A percentile compares a stretch with the other conserved stretches of the same genome.
Evolutionary conservation across 2,888 invertebrate genomes (phyloP).

Genomic region (Philereme vetulata): DNA sequence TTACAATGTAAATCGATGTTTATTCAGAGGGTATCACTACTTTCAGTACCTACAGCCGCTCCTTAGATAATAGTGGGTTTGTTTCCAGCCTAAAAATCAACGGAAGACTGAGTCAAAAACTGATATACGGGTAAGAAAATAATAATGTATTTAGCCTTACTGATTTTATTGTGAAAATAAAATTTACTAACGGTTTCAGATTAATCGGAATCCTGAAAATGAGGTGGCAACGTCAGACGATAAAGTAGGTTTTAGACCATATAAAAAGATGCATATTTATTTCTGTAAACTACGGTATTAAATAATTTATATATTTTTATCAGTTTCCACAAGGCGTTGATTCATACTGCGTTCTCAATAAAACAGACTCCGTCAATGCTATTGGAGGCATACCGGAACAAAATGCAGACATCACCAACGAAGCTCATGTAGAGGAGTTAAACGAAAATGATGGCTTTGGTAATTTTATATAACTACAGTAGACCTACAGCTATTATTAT

Average conservation of each 20-base stretch:
- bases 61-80: no score
- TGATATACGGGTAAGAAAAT: constrained; percentile 18
- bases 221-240: constrained; percentile 6
- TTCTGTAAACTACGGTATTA: background rate
- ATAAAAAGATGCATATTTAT: background rate
- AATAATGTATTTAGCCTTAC: no score
- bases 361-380: constrained; percentile 11
- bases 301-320: background rate
- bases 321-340: constrained; percentile 12
- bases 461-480: no score
- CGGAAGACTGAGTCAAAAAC: constrained; percentile 27
- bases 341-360: constrained; percentile 14
- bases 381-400: constrained; percentile 14
- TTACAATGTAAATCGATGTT: no score
- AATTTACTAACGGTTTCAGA: constrained; percentile 8
- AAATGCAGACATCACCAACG: constrained; percentile 12
- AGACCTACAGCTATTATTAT: no score
- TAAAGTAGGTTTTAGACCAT: constrained; percentile 4
- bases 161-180: background rate
- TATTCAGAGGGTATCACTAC: no score
- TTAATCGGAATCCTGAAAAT: constrained; percentile 16
- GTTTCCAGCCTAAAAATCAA: constrained; percentile 20
- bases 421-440: constrained; percentile 32
- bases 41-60: no score
- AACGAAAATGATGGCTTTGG: constrained; percentile 42